Conservation (phyloP, 2,113 vertebrate genomes). For the Limanda limanda region DNA sequence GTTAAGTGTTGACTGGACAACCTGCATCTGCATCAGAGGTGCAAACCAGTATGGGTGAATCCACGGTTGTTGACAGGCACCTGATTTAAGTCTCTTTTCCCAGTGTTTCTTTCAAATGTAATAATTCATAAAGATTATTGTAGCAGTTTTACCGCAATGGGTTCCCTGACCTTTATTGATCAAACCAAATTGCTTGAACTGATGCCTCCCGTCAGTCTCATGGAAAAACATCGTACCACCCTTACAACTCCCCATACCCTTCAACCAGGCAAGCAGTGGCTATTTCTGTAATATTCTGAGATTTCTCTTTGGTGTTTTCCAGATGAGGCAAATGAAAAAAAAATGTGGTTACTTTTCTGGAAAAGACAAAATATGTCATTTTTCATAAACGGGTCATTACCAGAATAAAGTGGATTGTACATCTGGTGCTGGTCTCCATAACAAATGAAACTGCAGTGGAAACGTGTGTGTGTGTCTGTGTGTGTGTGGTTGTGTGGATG, state of each 20-base stretch:
- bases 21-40: too few relatives aligned
- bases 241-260: not conserved
- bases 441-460: not conserved
- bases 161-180: not conserved
- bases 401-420: not conserved
- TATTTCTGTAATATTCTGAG: not conserved
- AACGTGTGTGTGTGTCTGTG: not conserved
- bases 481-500: not conserved
- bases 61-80: too few relatives aligned
- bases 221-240: not conserved
- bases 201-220: not conserved
- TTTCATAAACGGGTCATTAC: not conserved
- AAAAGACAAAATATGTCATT: not conserved
- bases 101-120: too few relatives aligned
- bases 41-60: too few relatives aligned
- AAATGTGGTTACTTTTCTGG: not conserved
- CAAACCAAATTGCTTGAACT: not conserved
- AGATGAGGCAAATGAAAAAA: not conserved
- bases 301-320: not conserved
- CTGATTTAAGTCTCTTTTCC: too few relatives aligned
- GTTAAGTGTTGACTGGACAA: too few relatives aligned
- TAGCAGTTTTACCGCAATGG: too few relatives aligned
- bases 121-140: too few relatives aligned
- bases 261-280: not conserved
- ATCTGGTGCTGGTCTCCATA: constrained; percentile 4